phyloP scores from a whole-genome alignment of 1,140 invertebrate genomes.

The Saccostrea cuccullata region DNA sequence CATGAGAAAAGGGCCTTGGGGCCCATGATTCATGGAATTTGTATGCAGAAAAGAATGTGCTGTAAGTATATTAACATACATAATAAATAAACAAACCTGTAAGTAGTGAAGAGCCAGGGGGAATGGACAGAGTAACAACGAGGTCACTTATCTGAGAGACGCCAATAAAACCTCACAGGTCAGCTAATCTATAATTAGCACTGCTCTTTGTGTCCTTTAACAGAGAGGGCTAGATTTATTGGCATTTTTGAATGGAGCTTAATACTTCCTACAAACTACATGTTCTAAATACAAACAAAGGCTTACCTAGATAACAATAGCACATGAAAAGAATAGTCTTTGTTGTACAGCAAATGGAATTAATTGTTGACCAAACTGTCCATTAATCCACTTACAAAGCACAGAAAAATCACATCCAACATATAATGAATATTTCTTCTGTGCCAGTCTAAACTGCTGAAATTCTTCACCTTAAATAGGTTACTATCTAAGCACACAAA shows the following conservation, averaged over 20 bases:
- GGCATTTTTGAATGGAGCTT: slow-evolving; percentile 19
- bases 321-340: neutral
- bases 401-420: slow-evolving; percentile 10
- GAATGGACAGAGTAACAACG: neutral
- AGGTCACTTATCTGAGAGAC: neutral
- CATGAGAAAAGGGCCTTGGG: neutral
- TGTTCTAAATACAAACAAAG: neutral
- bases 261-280: neutral
- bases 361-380: neutral
- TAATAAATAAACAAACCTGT: neutral
- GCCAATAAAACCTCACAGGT: slow-evolving; percentile 43
- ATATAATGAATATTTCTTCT: neutral
- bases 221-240: neutral
- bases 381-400: neutral
- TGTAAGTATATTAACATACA: neutral
- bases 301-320: slow-evolving; percentile 19
- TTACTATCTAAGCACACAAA: slow-evolving; percentile 32
- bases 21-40: slow-evolving; percentile 6
- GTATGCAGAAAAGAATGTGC: neutral
- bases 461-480: slow-evolving; percentile 36
- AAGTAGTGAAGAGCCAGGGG: neutral
- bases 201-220: neutral
- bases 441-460: neutral
- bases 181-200: slow-evolving; percentile 35
- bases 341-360: neutral